Conservation (phyloP, 2,888 invertebrate genomes). For the Drosophila kambysellisi region DNA sequence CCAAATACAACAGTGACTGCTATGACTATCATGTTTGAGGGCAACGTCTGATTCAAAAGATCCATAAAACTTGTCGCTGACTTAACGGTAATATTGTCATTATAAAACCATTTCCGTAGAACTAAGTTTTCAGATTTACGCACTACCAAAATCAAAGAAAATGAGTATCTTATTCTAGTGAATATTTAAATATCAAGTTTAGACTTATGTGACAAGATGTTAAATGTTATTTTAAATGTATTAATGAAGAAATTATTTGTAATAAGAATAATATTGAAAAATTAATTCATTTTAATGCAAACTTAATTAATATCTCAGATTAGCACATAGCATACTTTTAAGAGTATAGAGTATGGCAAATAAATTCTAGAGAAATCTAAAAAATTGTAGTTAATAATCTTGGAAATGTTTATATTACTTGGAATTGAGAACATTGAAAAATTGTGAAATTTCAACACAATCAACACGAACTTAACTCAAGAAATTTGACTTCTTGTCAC, state of each 20-base stretch:
- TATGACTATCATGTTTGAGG: slow-evolving; percentile 15
- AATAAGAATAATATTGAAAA: background rate
- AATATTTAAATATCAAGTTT: background rate
- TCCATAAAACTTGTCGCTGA: slow-evolving; percentile 58
- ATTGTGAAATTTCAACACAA: background rate
- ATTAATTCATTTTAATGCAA: background rate
- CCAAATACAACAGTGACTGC: slow-evolving; percentile 39
- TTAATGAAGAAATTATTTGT: no score
- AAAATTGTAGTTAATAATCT: background rate
- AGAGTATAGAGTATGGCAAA: slow-evolving; percentile 16
- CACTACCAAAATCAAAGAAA: background rate
- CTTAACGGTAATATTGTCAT: slow-evolving; percentile 63
- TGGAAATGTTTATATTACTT: background rate
- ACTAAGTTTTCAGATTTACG: background rate
- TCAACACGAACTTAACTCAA: background rate
- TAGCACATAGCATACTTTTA: slow-evolving; percentile 49
- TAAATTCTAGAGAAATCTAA: background rate
- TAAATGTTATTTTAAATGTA: no score
- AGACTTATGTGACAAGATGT: background rate
- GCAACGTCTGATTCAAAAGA: slow-evolving; percentile 58
- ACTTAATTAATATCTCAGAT: background rate
- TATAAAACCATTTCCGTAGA: slow-evolving; percentile 37
- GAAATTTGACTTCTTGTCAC: background rate
- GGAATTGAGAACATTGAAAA: background rate
- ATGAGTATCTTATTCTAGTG: background rate